Conservation (phyloP, 2,113 vertebrate species). For the Condylura cristata region DNA sequence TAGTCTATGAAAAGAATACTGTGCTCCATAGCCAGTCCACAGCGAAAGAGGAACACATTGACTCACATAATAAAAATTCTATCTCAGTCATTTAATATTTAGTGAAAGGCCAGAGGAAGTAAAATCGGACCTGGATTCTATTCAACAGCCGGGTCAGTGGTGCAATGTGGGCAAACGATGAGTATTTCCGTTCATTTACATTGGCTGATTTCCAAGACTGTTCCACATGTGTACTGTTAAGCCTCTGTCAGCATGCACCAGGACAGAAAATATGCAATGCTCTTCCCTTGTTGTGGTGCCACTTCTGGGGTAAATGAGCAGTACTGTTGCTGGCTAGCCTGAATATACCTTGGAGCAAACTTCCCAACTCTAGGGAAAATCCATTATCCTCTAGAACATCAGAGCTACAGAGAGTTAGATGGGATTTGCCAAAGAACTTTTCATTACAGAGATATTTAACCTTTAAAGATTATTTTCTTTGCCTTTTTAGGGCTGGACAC, state of each 20-base stretch:
- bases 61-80: slow-evolving; percentile 78
- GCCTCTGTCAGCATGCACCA: not conserved
- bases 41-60: slow-evolving; percentile 68
- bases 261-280: not conserved
- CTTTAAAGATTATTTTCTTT: not conserved
- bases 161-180: slow-evolving; percentile 79
- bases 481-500: not conserved
- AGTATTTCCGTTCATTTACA: slow-evolving; percentile 80
- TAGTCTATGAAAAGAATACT: slow-evolving; percentile 71
- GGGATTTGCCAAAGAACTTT: not conserved
- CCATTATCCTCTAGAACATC: not conserved
- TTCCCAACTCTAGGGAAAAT: not conserved
- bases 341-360: not conserved
- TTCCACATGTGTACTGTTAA: slow-evolving; percentile 75
- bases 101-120: slow-evolving; percentile 80
- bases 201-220: slow-evolving; percentile 82
- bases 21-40: slow-evolving; percentile 53
- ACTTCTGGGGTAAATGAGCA: slow-evolving; percentile 50
- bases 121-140: slow-evolving; percentile 80
- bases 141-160: slow-evolving; percentile 79
- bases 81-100: slow-evolving; percentile 80
- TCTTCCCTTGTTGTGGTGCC: slow-evolving; percentile 18
- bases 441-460: not conserved
- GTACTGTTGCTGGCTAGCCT: not conserved
- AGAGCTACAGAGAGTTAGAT: not conserved